Percentiles rank a stretch among this genome's conserved stretches.
phyloP scores from a whole-genome alignment of 2,888 invertebrate species.

The Exocentrus adspersus region DNA sequence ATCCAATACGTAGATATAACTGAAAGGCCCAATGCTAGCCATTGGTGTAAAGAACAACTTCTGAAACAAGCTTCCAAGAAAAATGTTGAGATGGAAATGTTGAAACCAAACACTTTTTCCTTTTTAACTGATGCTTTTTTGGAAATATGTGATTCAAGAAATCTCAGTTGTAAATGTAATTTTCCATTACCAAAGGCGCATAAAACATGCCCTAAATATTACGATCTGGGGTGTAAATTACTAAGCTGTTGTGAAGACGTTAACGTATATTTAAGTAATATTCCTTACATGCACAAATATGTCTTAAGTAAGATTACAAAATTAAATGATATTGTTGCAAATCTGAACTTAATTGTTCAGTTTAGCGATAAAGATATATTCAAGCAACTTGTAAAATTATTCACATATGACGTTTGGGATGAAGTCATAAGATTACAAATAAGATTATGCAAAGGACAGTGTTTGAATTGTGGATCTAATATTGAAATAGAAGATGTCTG shows the following conservation, averaged over 20 bases:
- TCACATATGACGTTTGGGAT: conserved; percentile 71
- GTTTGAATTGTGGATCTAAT: conserved; percentile 71
- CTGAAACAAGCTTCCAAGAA: conserved; percentile 52
- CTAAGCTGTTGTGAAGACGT: conserved; percentile 53
- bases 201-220: conserved; percentile 65
- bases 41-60: conserved; percentile 59
- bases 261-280: conserved; percentile 67
- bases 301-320: conserved; percentile 65
- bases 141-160: conserved; percentile 65
- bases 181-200: conserved; percentile 68
- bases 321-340: conserved; percentile 65
- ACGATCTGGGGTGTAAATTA: conserved; percentile 68
- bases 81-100: conserved; percentile 24
- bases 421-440: conserved; percentile 67
- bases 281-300: conserved; percentile 73
- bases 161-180: conserved; percentile 69
- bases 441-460: conserved; percentile 68
- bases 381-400: conserved; percentile 66
- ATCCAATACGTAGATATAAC: conserved; percentile 48
- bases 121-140: conserved; percentile 69
- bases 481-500: conserved; percentile 65
- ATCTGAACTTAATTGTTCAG: conserved; percentile 70
- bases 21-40: conserved; percentile 43
- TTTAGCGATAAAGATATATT: conserved; percentile 69
- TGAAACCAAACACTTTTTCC: conserved; percentile 34